phyloP scores from a whole-genome alignment of 2,113 vertebrate genomes.

The Stigmatopora argus region DNA sequence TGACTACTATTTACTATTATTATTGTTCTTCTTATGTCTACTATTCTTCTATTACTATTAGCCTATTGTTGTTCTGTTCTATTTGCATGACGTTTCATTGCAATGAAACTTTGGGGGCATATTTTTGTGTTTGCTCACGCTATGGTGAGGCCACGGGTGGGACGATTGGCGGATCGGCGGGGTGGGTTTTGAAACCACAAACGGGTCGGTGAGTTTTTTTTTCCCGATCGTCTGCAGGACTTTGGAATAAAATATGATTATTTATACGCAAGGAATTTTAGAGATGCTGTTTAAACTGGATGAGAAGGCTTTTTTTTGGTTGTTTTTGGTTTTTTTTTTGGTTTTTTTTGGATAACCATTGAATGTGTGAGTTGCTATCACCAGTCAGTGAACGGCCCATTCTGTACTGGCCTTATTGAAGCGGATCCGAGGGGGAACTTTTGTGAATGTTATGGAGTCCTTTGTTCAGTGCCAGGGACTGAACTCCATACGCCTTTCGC shows the following conservation, averaged over 20 bases:
- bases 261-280: constrained; percentile 52
- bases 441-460: constrained; percentile 72
- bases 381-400: constrained; percentile 36
- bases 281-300: constrained; percentile 43
- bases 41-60: constrained; percentile 73
- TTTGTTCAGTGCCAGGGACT: constrained; percentile 59
- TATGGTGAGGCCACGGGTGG: constrained; percentile 44
- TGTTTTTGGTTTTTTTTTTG: not conserved
- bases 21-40: constrained; percentile 70
- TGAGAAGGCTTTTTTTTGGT: constrained; percentile 5
- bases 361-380: constrained; percentile 55
- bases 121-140: constrained; percentile 69
- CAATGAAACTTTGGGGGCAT: constrained; percentile 66
- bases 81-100: constrained; percentile 76
- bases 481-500: constrained; percentile 61
- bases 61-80: constrained; percentile 74
- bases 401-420: constrained; percentile 61
- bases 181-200: constrained; percentile 41
- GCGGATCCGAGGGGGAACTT: constrained; percentile 44
- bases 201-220: constrained; percentile 47
- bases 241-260: constrained; percentile 61
- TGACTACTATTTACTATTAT: constrained; percentile 71
- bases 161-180: constrained; percentile 21
- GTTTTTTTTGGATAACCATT: constrained; percentile 36
- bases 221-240: constrained; percentile 39